These are phyloP conservation scores for Leptinotarsa texana DNA, from an alignment of 1,140 invertebrate genomes.

Conservation along the genomic window DNA sequence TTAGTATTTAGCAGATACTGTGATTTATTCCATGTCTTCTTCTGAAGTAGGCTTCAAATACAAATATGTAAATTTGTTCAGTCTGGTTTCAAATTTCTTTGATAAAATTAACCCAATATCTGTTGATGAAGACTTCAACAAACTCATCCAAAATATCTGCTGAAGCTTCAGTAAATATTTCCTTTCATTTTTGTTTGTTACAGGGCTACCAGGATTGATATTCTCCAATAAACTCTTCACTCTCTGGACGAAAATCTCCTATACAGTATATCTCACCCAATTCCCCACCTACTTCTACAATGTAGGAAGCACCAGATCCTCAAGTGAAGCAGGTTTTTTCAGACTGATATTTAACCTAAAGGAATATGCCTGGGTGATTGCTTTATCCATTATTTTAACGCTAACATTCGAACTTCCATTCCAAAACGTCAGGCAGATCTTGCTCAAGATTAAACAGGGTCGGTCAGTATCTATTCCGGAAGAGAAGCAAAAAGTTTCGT, in stretches of 20 bases:
- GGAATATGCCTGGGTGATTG: constrained; percentile 44
- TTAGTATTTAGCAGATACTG: too few relatives aligned
- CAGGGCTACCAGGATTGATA: constrained; percentile 48
- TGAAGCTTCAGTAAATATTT: too few relatives aligned
- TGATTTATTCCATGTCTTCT: too few relatives aligned
- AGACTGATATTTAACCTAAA: constrained; percentile 40
- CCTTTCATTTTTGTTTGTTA: neutral
- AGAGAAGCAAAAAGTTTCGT: neutral
- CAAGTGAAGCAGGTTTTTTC: constrained; percentile 55
- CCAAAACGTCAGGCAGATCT: constrained; percentile 44
- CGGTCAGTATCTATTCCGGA: neutral
- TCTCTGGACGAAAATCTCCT: constrained; percentile 58
- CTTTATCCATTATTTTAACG: constrained; percentile 44
- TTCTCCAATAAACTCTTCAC: constrained; percentile 57
- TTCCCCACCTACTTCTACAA: constrained; percentile 66
- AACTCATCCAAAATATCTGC: too few relatives aligned
- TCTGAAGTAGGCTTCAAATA: too few relatives aligned
- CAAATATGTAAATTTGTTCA: too few relatives aligned
- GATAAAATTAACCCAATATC: too few relatives aligned
- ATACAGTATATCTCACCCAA: constrained; percentile 63
- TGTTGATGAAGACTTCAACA: too few relatives aligned
- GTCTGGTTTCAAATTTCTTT: too few relatives aligned
- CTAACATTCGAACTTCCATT: constrained; percentile 52
- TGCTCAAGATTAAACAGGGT: neutral
- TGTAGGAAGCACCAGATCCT: constrained; percentile 58